Evolutionary conservation across 2,797 vertebrate species (phyloP), one percentile per base, ranked within the genome.

Genomic region (Syngnathus rostellatus): DNA sequence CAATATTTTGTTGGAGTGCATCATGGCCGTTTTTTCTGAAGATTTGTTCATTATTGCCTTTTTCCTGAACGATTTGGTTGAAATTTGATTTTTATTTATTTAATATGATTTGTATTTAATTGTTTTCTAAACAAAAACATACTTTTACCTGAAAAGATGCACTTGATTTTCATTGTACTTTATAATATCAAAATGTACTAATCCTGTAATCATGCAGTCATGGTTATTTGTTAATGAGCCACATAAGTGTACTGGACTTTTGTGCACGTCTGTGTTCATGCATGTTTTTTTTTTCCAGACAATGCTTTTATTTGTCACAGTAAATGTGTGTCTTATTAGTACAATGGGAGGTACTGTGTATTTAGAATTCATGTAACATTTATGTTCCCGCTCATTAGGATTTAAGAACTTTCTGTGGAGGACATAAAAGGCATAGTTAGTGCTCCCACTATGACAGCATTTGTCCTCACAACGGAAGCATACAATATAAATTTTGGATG

Each of bases 391-490:
- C 41, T 17, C 21, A 45, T 17, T 54, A 17, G 3, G 55, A 17
- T 62, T 62, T 25, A 62, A 45, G 21, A 43, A 62, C 41, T 45
- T 62, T 62, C 12, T 3, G 10, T 7, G 9, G 21, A 11, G 40
- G n/a, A 11, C 71, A 65, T 3, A 19, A 68, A 64, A 60, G 31
- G 64, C 37, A 53, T 59, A 67, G 61, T 67, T 62, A 63, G 46
- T 46, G 46, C 51, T 51, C 21, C 21, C 21, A 16, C 79, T 82
- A 82, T 75, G 65, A 67, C 55, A 68, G 54, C 69, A 72, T 66
- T 65, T 80, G 71, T 65, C 74, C 71, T 77, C n/a, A 55, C 53
- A 79, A 57, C 66, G 75, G 73, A 16, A 68, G 64, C 31, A 57
- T 66, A 70, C 70, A 75, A 61, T 25, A 23, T 50, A 65, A 40